A percentile compares a stretch with the other conserved stretches of the same genome.
Evolutionary conservation across 2,888 invertebrate genomes (phyloP).

Genomic region (Glomeris marginata): DNA sequence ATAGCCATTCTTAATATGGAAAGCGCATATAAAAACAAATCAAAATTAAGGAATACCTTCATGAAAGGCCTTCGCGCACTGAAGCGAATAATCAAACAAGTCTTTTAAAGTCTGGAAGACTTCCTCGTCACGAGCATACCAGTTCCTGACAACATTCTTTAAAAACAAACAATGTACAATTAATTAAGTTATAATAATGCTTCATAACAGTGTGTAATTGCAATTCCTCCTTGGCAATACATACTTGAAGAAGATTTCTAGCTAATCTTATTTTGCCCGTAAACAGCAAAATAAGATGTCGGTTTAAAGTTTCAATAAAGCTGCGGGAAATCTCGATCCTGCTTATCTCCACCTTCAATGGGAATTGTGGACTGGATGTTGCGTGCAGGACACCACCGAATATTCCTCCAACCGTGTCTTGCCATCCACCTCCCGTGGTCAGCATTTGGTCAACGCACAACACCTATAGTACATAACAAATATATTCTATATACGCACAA

Average conservation of each 20-base stretch:
- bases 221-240: slow-evolving; percentile 1
- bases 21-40: not conserved
- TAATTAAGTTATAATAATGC: not conserved
- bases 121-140: slow-evolving; percentile 31
- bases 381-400: slow-evolving; percentile 33
- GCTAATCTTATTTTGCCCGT: slow-evolving; percentile 38
- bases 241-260: slow-evolving; percentile 36
- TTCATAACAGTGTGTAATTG: not conserved
- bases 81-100: slow-evolving; percentile 26
- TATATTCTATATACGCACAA: not conserved
- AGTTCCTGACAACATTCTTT: slow-evolving; percentile 34
- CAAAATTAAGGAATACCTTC: slow-evolving; percentile 22
- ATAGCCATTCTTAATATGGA: not conserved
- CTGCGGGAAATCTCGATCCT: slow-evolving; percentile 23
- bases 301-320: slow-evolving; percentile 26
- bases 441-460: slow-evolving; percentile 37
- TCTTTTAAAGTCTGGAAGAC: slow-evolving; percentile 29
- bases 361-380: slow-evolving; percentile 25
- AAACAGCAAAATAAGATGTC: slow-evolving; percentile 34
- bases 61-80: slow-evolving; percentile 26
- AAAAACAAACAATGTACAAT: slow-evolving; percentile 4
- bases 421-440: slow-evolving; percentile 42
- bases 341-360: slow-evolving; percentile 26
- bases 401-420: slow-evolving; percentile 39
- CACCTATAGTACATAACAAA: slow-evolving; percentile 26